Conservation (phyloP, 2,113 vertebrate species). For the Mixornis gularis region DNA sequence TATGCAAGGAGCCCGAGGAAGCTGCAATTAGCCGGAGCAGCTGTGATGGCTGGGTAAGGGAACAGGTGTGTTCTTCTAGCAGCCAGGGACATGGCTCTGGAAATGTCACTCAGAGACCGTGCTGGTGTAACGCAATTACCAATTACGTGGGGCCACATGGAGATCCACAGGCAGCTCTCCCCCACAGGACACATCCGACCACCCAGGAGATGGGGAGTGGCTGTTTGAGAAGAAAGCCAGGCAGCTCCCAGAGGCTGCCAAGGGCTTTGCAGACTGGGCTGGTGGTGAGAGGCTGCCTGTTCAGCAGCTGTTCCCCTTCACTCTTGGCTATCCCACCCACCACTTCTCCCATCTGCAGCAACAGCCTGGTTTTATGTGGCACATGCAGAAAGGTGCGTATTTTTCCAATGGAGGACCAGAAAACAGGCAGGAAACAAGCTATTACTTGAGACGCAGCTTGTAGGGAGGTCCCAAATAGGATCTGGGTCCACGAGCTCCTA, state of each 20-base stretch:
- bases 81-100: background rate
- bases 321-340: background rate
- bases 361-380: background rate
- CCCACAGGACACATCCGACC: background rate
- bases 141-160: accelerated
- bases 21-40: background rate
- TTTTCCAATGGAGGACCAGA: background rate
- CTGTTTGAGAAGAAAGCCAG: background rate
- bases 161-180: background rate
- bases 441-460: background rate
- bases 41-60: background rate
- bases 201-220: background rate
- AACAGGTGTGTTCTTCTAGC: background rate
- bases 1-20: background rate
- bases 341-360: background rate
- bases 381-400: background rate
- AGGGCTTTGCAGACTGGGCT: background rate
- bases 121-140: background rate
- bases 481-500: background rate
- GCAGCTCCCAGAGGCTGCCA: background rate
- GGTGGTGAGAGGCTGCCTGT: background rate
- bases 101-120: background rate
- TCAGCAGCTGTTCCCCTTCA: conserved; percentile 7
- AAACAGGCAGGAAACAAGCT: background rate
- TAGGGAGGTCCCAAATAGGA: background rate